A percentile compares a stretch with the other conserved stretches of the same genome.
Conservation (phyloP, 2,113 vertebrate genomes). For the Scolopax mira region DNA sequence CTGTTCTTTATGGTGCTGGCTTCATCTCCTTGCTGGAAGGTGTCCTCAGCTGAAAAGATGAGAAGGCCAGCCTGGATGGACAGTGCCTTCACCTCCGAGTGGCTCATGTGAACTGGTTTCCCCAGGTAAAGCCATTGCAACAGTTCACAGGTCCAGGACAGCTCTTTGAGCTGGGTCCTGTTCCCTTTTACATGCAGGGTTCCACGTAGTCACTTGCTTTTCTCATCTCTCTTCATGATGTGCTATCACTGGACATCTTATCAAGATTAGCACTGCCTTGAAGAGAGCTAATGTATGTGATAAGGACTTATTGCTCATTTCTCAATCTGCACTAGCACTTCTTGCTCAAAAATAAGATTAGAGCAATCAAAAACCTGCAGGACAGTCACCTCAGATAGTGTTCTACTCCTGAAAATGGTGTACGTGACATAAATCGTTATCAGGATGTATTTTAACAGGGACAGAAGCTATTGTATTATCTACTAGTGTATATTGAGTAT, state of each 20-base stretch:
- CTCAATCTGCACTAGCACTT: constrained; percentile 7
- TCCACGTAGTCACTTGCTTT: constrained; percentile 38
- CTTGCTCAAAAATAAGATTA: constrained; percentile 47
- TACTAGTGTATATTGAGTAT: neutral
- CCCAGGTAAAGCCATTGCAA: neutral
- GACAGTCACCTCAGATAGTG: constrained; percentile 10
- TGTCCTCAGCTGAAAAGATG: neutral
- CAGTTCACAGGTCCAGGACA: neutral
- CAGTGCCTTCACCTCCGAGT: neutral
- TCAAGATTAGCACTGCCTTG: constrained; percentile 12
- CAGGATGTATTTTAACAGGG: neutral
- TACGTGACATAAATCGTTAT: constrained; percentile 13
- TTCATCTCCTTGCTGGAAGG: neutral
- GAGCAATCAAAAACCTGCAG: neutral
- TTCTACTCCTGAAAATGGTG: neutral
- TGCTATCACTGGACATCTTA: constrained; percentile 7
- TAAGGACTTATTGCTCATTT: constrained; percentile 35
- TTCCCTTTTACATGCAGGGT: neutral
- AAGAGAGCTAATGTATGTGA: constrained; percentile 29
- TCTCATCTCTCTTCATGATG: neutral
- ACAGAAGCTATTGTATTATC: neutral
- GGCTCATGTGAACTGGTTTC: neutral
- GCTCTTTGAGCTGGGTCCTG: neutral
- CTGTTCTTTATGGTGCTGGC: neutral
- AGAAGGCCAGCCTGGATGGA: neutral